Base-by-base conservation (phyloP, 2,113 vertebrate genomes). In the Sardina pilchardus region DNA sequence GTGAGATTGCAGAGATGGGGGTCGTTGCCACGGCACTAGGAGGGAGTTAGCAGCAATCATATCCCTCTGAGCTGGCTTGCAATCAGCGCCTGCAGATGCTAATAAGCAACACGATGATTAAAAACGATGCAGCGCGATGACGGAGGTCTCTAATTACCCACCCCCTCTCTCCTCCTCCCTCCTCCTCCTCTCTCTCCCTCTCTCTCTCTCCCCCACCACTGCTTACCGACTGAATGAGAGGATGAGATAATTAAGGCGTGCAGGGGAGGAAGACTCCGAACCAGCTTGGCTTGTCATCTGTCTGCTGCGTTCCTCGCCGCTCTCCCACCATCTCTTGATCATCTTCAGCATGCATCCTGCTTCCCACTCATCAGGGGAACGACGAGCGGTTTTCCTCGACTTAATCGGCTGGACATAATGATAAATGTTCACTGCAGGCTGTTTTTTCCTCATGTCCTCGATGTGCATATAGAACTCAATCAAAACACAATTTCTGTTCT, bases 81-180 rank as follows among this genome's bases (percentile, higher is more conserved):
- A 94, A 93, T 93, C 93, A 94, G 92, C 86, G 90, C 50, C 83
- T 89, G 85, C 89, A 91, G 91, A 93, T 94, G 89, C 90, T 93
- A 94, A 94, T 94, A 93, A 92, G 90, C 89, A 89, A 39, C 88
- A 89, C 86, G 91, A 89, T 92, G 93, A 94, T 93, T 94, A 91
- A 93, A 90, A 91, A 91, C 87, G 81, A 89, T 36, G 88, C 89
- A 91, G 86, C 90, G 89, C 86, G 89, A 91, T 89, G 75, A 91
- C 90, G 89, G 91, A 82, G 89, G 50, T 16, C 89, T 93, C 88
- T 95, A 94, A 95, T 94, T 94, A 95, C 89, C 91, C 91, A 85
- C 89, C 36, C 85, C 56, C 82, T 82, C 88, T 89, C 91, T 90
- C 83, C 86, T 92, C 86, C 81, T 86, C 89, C 88, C 91, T 85